Conservation (phyloP, 2,797 vertebrate genomes). For the Coracias cyanogaster region DNA sequence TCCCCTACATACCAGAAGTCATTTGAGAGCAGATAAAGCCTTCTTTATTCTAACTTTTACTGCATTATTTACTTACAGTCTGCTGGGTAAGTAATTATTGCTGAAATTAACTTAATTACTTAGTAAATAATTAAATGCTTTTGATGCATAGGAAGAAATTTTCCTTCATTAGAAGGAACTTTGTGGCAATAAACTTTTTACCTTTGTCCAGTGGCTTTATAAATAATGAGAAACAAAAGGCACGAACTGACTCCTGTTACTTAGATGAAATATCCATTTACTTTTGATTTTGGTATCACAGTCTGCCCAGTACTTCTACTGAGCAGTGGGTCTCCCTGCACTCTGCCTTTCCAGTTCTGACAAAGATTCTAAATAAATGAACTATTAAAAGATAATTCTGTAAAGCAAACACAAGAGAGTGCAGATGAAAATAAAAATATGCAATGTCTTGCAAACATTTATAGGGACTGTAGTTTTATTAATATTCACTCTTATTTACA, state of each 20-base stretch:
- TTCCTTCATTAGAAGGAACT: background rate
- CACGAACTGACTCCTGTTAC: background rate
- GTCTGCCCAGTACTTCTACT: background rate
- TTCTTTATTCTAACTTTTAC: background rate
- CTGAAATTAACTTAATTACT: constrained; percentile 42
- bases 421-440: background rate
- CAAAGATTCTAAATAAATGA: background rate
- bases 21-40: background rate
- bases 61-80: background rate
- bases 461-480: background rate
- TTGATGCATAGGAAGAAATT: background rate
- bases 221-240: background rate
- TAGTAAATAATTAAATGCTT: background rate
- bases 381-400: background rate
- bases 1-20: background rate
- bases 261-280: background rate
- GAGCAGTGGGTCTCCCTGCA: background rate
- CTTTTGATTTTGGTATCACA: background rate
- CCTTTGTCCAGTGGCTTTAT: background rate
- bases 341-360: background rate
- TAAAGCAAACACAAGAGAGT: background rate
- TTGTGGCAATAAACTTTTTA: background rate
- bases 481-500: background rate
- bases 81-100: constrained; percentile 6
- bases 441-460: background rate